Evolutionary conservation across 2,888 invertebrate species (phyloP), one percentile per base, ranked within the genome.

Genomic region (Cremastobaeus sp.): DNA sequence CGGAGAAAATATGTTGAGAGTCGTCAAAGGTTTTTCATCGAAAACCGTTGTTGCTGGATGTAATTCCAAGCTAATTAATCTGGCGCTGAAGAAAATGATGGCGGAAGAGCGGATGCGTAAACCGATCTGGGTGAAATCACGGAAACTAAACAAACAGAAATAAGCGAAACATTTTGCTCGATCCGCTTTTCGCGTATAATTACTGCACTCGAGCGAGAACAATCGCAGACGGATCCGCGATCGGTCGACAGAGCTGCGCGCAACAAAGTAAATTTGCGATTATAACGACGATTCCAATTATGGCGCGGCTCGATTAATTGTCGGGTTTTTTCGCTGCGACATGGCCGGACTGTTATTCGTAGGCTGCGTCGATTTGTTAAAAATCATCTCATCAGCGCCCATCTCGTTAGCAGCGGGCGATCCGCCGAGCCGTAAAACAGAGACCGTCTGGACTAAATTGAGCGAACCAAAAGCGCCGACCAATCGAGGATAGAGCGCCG

Each of bases 381-480:
- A 74, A 71, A 62, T 76, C 76, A 60, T 73, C 76, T 68, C 70
- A 64, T 74, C 76, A 78, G 62, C 76, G 71, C 71, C 66, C 69
- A 73, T 77, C 78, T 83, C 82, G 78, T 83, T 82, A 83, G 78
- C 68, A 74, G 69, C 55, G 68, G 65, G 64, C 75, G 76, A 65
- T 48, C 57, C 65, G 78, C 59, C 75, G 79, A 66, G 70, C 78
- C 77, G 77, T 77, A 76, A 80, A 77, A 79, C 78, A 81, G 83
- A 83, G 83, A 82, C 72, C 78, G 77, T 79, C 78, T 77, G 78
- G 77, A 77, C 76, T 78, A 80, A 83, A 83, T 82, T 77, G 80
- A 81, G 79, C 78, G 78, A 75, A 75, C 76, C 78, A 76, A 76
- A 78, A 71, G 77, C 72, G 70, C 69, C 69, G 59, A 57, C 76